Evolutionary conservation across 2,888 invertebrate genomes (phyloP).

Genomic region (Dastarcus helophoroides): DNA sequence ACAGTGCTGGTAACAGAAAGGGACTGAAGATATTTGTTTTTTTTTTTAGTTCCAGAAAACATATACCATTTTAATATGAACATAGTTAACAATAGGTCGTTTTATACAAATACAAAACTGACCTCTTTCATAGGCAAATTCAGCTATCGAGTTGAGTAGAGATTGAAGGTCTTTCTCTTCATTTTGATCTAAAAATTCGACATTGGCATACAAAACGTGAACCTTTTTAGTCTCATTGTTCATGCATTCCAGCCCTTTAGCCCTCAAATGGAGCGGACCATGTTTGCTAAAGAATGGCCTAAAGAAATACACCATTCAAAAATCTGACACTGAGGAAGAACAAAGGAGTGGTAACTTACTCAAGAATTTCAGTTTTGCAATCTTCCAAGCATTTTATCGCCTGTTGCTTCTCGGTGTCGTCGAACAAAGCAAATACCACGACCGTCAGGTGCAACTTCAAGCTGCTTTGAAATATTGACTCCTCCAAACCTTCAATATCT

Average conservation of each 20-base stretch:
- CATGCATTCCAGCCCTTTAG: slow-evolving; percentile 79
- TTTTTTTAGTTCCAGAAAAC: no score
- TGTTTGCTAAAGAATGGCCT: slow-evolving; percentile 4
- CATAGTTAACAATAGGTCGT: no score
- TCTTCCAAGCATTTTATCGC: slow-evolving; percentile 53
- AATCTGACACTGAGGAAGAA: neutral
- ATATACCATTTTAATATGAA: no score
- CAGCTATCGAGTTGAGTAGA: slow-evolving; percentile 48
- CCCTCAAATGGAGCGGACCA: slow-evolving; percentile 31
- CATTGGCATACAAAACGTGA: slow-evolving; percentile 68
- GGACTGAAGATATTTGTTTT: no score
- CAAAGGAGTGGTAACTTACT: slow-evolving; percentile 38
- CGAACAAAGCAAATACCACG: slow-evolving; percentile 61
- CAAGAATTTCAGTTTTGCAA: slow-evolving; percentile 51
- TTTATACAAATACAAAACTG: no score
- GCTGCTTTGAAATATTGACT: slow-evolving; percentile 58
- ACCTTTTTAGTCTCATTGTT: slow-evolving; percentile 75
- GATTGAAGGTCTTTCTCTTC: slow-evolving; percentile 46
- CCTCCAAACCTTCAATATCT: slow-evolving; percentile 53
- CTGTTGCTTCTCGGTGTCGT: slow-evolving; percentile 56
- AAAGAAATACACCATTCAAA: neutral
- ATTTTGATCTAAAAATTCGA: slow-evolving; percentile 39
- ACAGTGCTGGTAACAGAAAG: neutral
- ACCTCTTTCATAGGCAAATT: slow-evolving; percentile 54
- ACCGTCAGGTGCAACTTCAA: slow-evolving; percentile 74